Base-by-base conservation (phyloP, 2,113 vertebrate species). In the Rhinoderma darwinii region DNA sequence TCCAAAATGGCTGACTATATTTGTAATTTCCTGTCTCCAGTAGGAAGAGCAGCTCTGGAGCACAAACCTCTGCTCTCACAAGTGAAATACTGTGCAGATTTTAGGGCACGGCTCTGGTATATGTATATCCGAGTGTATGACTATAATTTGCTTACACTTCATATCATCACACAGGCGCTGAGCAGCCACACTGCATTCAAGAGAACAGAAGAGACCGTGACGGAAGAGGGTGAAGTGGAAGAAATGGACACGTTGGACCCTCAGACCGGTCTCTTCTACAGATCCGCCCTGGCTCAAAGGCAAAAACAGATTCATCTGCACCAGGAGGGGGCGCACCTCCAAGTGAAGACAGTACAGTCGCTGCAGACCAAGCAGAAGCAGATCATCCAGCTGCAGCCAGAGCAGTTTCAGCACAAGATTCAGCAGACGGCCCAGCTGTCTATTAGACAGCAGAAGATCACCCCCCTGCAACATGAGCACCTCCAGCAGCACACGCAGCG, bases 241-340 rank as follows among this genome's bases (percentile, higher is more conserved):
- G 97, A 98, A 85, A 95, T 95, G 79, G 98, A 99, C 94, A 99
- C 97, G 43, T 89, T 99, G 93, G 98, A 99, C 91, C 98, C 98
- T 51, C 98, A 99, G 94, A 99, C 98, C 0, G 98, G 98, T 74
- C 93, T 99, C 88, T 99, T 99, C 91, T 99, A 99, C 93, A 94
- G 97, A 89, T 96, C 97, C 54, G 94, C 95, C 88, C 92, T 96
- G 91, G 89, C 92, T 51, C 95, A 95, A 75, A 96, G 94, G 74
- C 93, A 92, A 89, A 95, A 95, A 89, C 89, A 92, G 86, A 92
- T 90, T 91, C 95, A 94, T 86, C 91, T 94, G 0, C 94, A 94
- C 90, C 91, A 95, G 92, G 95, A 96, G 90, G 95, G 94, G 89
- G 94, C 93, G 86, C 95, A 95, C 88, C 90, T 95, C 84, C 92